Base-by-base conservation (phyloP, 1,140 invertebrate genomes). In the Halesus radiatus region DNA sequence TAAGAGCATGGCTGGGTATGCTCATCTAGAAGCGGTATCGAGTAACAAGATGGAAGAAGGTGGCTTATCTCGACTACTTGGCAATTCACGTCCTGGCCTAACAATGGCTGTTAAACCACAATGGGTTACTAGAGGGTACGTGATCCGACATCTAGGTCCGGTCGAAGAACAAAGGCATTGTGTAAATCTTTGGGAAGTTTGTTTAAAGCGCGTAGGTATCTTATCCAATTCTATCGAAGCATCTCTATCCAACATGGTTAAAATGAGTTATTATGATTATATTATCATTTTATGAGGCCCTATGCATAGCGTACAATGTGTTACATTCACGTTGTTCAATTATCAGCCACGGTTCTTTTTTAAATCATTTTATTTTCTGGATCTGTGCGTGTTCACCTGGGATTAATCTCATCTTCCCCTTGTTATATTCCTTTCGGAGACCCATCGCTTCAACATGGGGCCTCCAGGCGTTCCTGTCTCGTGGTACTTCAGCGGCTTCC, bases 101-200 rank as follows among this genome's bases (percentile, higher is more conserved):
- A 72, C 68, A 72, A 72, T 20, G 26, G 68, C 45, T 52, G 68
- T 53, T 68, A 68, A 52, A 72, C 37, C 68, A 53, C 68, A 72
- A 72, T 72, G 50, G 68, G 15, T 72, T 52, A 72, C 50, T 72
- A 16, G 5, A 23, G 68, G 60, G 29, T 52, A 72, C 68, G 68
- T 72, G 68, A n/a, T 52, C 54, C 26, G 26, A 72, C 68, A 72
- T 72, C 68, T 26, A 72, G 68, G 68, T 52, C 68, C 22, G 68
- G 68, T 53, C 45, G 20, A 52, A 53, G 68, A 72, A 72, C 68
- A 72, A 72, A 72, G 68, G 26, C 18, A 45, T 26, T 72, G 68
- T 53, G 20, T 72, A 60, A 23, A 23, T 66, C 16, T 66, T 66
- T 10, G 23, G 62, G 22, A 66, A 29, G 16, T 66, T 66, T 66